These are phyloP conservation scores for Coryphaenoides rupestris DNA, from an alignment of 2,113 vertebrate species.

Conservation along the genomic window DNA sequence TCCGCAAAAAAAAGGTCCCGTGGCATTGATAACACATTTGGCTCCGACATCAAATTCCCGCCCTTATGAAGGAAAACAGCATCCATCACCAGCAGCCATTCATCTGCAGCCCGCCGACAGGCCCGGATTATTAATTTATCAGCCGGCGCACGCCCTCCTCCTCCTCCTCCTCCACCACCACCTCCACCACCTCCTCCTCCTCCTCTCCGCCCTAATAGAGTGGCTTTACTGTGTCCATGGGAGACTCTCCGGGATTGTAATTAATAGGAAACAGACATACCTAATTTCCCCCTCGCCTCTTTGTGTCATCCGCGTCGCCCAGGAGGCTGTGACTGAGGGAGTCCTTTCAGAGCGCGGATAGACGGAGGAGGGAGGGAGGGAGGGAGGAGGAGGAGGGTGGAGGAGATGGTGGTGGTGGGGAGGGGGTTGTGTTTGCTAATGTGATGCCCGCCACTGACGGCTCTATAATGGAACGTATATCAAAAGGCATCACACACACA, in stretches of 20 bases:
- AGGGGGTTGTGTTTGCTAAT: conserved; percentile 70
- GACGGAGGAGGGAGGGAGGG: too few relatives aligned
- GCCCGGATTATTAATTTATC: conserved; percentile 81
- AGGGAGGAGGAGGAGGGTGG: too few relatives aligned
- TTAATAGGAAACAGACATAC: conserved; percentile 82
- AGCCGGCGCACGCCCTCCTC: conserved; percentile 74
- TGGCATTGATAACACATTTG: conserved; percentile 99
- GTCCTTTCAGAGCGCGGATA: conserved; percentile 59
- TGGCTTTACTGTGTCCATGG: conserved; percentile 67
- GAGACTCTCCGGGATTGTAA: conserved; percentile 79
- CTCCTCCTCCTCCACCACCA: not conserved
- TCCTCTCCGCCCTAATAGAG: conserved; percentile 68
- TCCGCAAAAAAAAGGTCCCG: conserved; percentile 91
- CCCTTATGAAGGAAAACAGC: conserved; percentile 90
- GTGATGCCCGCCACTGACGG: conserved; percentile 62
- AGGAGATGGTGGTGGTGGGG: too few relatives aligned
- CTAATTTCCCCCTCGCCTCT: conserved; percentile 77
- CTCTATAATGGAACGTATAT: conserved; percentile 61
- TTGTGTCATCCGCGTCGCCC: conserved; percentile 72
- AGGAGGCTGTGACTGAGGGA: conserved; percentile 64
- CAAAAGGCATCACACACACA: conserved; percentile 53
- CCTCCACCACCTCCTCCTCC: too few relatives aligned
- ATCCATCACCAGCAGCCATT: conserved; percentile 81
- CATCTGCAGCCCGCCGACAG: conserved; percentile 76
- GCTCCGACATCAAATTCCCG: conserved; percentile 97